Percentiles rank a stretch among this genome's conserved stretches.
Conservation (phyloP, 2,888 invertebrate species). For the Lacanobia wlatinum region DNA sequence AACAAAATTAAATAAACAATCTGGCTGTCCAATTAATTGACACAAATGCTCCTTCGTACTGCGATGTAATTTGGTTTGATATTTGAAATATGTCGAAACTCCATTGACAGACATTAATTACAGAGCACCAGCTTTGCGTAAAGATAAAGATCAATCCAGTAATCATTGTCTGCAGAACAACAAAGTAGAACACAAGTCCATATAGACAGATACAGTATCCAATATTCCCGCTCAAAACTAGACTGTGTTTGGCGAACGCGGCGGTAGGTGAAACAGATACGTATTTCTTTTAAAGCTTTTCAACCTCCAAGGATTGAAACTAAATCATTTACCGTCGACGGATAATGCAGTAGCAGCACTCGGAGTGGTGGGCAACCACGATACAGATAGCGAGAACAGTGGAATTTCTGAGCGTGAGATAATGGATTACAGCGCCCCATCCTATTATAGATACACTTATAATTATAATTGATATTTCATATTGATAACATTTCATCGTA, state of each 20-base stretch:
- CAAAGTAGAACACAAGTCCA: not conserved
- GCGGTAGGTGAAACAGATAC: not conserved
- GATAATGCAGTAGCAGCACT: not conserved
- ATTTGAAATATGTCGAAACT: not conserved
- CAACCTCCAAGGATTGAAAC: constrained; percentile 14
- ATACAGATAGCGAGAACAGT: not conserved
- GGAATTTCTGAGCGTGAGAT: not conserved
- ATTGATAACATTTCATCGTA: not conserved
- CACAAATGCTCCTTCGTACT: not conserved
- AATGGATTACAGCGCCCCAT: not conserved
- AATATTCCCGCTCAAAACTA: not conserved
- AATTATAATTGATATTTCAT: constrained; percentile 13
- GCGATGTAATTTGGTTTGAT: constrained; percentile 2
- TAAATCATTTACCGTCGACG: constrained; percentile 18
- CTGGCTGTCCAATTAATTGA: not conserved
- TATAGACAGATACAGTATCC: not conserved
- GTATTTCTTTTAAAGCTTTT: constrained; percentile 15
- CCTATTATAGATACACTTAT: not conserved
- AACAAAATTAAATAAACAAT: not conserved
- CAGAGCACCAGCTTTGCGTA: not conserved
- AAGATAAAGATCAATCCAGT: not conserved
- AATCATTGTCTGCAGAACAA: not conserved
- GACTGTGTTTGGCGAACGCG: constrained; percentile 1
- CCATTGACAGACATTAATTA: not conserved
- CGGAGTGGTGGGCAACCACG: not conserved